These are phyloP conservation scores for Zeugodacus cucurbitae DNA, from an alignment of 1,140 invertebrate genomes.

Conservation along the genomic window DNA sequence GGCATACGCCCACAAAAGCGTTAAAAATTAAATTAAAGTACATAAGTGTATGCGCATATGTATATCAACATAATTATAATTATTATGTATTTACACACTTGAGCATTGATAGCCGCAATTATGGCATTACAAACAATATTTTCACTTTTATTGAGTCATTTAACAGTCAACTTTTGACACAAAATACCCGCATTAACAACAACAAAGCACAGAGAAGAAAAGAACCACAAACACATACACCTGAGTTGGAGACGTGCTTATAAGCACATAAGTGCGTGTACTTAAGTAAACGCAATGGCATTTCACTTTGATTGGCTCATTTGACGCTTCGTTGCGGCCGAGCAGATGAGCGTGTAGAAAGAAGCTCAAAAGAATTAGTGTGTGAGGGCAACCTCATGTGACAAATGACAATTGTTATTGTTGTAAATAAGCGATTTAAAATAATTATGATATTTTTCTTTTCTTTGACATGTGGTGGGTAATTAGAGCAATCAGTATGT, in stretches of 20 bases:
- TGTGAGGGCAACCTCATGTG: background rate
- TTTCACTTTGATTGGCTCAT: constrained; percentile 23
- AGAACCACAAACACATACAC: background rate
- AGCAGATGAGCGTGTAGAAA: background rate
- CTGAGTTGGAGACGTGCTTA: background rate
- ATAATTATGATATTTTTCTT: background rate
- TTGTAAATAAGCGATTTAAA: background rate
- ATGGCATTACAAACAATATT: background rate
- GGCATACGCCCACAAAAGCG: background rate
- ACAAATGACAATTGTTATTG: background rate
- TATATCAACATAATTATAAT: background rate
- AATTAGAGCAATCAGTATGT: background rate
- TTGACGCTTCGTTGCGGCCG: background rate
- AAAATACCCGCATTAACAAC: background rate
- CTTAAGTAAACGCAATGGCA: background rate
- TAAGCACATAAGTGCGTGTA: background rate
- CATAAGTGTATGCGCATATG: background rate
- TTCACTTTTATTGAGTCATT: constrained; percentile 17
- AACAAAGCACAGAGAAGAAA: background rate
- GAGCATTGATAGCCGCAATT: background rate
- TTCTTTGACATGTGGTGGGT: background rate
- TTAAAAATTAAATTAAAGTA: background rate
- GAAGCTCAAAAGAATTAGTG: background rate
- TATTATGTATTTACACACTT: background rate
- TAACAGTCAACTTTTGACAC: background rate